A percentile compares a stretch with the other conserved stretches of the same genome.
These are phyloP conservation scores for Acomys russatus DNA, from an alignment of 2,797 vertebrate species.

Conservation along the genomic window DNA sequence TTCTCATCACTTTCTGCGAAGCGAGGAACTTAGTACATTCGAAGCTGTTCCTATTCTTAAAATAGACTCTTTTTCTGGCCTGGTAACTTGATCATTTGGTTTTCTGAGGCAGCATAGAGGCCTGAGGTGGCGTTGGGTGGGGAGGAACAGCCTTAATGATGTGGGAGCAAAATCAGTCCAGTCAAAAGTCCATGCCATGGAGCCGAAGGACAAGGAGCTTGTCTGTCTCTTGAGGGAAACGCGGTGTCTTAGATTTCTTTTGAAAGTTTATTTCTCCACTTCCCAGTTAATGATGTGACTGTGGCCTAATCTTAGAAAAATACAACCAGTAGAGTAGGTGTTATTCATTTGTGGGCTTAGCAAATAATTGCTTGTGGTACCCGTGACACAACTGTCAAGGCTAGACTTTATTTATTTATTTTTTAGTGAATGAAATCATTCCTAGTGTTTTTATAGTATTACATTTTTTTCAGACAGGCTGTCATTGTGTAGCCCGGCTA, in stretches of 20 bases:
- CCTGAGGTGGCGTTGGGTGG: neutral
- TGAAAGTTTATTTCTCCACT: neutral
- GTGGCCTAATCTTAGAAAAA: conserved; percentile 43
- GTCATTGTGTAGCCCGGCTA: neutral
- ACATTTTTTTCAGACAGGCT: neutral
- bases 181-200: neutral
- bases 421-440: neutral
- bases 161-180: neutral
- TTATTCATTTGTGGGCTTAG: neutral
- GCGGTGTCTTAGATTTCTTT: neutral
- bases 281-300: neutral
- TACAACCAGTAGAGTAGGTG: neutral
- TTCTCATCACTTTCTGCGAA: conserved; percentile 18
- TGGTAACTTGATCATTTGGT: conserved; percentile 9
- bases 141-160: neutral
- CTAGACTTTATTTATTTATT: neutral
- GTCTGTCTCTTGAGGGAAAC: neutral
- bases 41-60: conserved; percentile 38
- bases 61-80: neutral
- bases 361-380: neutral
- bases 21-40: conserved; percentile 21
- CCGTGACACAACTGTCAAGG: neutral
- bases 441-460: neutral
- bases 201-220: neutral
- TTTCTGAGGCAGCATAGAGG: conserved; percentile 45